Evolutionary conservation across 2,113 vertebrate genomes (phyloP).

Genomic region (Microcebus griseorufus): DNA sequence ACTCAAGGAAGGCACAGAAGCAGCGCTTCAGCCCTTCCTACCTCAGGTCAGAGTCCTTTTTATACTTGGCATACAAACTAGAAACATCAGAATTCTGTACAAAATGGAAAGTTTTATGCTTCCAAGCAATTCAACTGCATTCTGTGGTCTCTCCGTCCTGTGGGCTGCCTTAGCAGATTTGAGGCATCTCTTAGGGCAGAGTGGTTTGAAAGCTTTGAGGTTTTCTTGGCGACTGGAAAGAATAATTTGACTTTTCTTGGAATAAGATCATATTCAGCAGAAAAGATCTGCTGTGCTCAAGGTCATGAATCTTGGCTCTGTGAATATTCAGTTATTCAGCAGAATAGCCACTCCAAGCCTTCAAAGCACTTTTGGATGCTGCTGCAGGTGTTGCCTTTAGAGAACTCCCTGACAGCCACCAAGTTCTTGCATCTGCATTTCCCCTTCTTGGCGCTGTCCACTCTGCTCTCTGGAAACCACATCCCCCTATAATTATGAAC

Average conservation of each 20-base stretch:
- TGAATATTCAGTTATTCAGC: conserved; percentile 60
- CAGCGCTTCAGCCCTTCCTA: neutral
- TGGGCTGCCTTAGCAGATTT: conserved; percentile 15
- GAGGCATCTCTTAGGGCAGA: conserved; percentile 48
- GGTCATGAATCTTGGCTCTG: conserved; percentile 53
- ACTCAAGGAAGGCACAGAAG: neutral
- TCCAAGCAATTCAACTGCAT: conserved; percentile 27
- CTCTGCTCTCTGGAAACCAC: neutral
- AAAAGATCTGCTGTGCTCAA: conserved; percentile 63
- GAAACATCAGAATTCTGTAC: conserved; percentile 27
- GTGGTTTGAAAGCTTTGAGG: conserved; percentile 63
- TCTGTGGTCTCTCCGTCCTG: neutral
- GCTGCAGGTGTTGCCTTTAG: conserved; percentile 21
- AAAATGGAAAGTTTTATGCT: conserved; percentile 45
- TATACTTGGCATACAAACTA: neutral
- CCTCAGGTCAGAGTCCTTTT: conserved; percentile 32
- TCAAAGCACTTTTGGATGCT: neutral
- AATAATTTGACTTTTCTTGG: conserved; percentile 63
- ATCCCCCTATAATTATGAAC: neutral
- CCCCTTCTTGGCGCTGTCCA: neutral
- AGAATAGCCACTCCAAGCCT: neutral
- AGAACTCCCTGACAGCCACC: neutral
- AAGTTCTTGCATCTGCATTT: neutral
- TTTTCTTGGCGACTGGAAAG: conserved; percentile 63
- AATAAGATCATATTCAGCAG: conserved; percentile 61